Percentiles rank a stretch among this genome's conserved stretches.
phyloP scores from a whole-genome alignment of 2,797 vertebrate species.

The Caiman crocodilus region DNA sequence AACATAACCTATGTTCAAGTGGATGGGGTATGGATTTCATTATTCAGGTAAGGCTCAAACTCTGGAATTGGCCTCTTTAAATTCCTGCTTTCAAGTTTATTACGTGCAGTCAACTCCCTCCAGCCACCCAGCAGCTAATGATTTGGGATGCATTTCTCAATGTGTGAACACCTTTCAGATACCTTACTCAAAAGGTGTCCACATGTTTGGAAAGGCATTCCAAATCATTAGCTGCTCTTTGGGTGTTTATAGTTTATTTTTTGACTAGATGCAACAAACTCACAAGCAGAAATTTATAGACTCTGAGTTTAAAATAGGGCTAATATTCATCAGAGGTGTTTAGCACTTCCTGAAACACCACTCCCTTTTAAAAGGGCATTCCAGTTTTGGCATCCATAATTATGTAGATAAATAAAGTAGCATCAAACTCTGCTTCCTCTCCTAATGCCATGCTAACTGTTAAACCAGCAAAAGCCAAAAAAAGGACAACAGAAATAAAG shows the following conservation, averaged over 20 bases:
- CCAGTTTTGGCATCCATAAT: neutral
- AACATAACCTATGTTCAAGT: neutral
- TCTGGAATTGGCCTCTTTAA: neutral
- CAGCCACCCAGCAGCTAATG: neutral
- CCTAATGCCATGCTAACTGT: neutral
- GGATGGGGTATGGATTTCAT: neutral
- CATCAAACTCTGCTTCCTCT: neutral
- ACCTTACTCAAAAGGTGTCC: neutral
- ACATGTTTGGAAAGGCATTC: too few species aligned
- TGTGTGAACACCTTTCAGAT: neutral
- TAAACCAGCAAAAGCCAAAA: neutral
- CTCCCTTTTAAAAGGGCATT: neutral
- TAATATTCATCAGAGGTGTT: neutral
- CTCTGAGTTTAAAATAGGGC: neutral
- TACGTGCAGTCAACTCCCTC: too few species aligned
- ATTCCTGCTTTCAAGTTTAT: neutral
- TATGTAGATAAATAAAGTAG: too few species aligned
- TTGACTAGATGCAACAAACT: too few species aligned
- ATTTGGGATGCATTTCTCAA: neutral
- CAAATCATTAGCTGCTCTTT: too few species aligned
- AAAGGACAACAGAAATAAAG: neutral
- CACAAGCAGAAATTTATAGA: too few species aligned
- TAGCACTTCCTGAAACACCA: neutral
- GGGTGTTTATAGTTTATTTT: too few species aligned
- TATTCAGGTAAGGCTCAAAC: neutral